Evolutionary conservation across 2,797 vertebrate species (phyloP).

Genomic region (Sylvia borin): DNA sequence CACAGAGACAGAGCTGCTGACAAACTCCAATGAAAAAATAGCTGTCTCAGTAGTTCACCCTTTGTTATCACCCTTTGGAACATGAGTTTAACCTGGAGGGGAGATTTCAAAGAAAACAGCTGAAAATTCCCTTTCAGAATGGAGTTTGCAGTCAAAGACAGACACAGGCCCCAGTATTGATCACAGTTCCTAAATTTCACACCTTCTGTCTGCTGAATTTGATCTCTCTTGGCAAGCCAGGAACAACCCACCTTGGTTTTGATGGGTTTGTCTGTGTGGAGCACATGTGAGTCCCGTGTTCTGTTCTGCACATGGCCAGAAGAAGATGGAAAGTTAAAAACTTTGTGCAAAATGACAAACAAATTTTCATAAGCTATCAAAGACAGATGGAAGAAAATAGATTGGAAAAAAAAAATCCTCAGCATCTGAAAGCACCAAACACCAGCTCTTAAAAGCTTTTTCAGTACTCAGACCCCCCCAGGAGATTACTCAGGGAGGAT

Average conservation of each 20-base stretch:
- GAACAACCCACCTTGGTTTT: slow-evolving; percentile 11
- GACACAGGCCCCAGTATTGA: neutral
- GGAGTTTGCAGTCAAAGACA: neutral
- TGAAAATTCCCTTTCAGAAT: slow-evolving; percentile 28
- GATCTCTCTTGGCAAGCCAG: neutral
- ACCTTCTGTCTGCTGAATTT: slow-evolving; percentile 32
- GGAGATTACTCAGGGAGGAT: slow-evolving; percentile 67
- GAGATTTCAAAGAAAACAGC: neutral
- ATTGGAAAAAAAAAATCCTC: neutral
- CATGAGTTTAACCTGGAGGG: neutral
- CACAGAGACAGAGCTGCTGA: neutral
- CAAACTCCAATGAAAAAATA: neutral
- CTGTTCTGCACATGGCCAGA: neutral
- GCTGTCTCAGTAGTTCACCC: neutral
- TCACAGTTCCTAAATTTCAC: slow-evolving; percentile 22
- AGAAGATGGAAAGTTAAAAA: slow-evolving; percentile 21
- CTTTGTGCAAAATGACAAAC: neutral
- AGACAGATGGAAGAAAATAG: slow-evolving; percentile 27
- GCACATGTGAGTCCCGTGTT: neutral
- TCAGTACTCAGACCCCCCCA: slow-evolving; percentile 37
- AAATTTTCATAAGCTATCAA: slow-evolving; percentile 38
- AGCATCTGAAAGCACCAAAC: slow-evolving; percentile 34
- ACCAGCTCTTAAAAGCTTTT: slow-evolving; percentile 69
- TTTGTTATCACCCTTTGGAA: neutral
- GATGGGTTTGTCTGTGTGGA: neutral